phyloP scores from a whole-genome alignment of 2,797 vertebrate genomes.

The Todus mexicanus region DNA sequence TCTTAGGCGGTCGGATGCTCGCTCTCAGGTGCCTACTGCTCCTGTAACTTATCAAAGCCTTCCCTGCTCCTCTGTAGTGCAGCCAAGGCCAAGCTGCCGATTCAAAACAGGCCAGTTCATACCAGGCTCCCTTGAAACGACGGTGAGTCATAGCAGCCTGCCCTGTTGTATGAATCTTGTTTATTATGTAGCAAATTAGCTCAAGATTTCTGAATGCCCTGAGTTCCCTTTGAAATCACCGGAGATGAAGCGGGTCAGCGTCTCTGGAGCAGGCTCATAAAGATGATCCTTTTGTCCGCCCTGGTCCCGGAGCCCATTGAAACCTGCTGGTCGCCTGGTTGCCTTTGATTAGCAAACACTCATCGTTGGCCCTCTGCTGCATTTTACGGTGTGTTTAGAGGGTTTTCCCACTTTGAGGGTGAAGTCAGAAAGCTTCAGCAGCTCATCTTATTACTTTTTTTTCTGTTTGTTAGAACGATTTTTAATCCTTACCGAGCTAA shows the following conservation, averaged over 20 bases:
- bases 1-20: background rate
- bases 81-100: constrained; percentile 7
- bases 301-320: constrained; percentile 2
- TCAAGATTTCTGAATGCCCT: constrained; percentile 30
- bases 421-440: background rate
- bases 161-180: constrained; percentile 24
- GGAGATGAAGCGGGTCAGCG: background rate
- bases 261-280: constrained; percentile 17
- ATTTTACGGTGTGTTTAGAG: background rate
- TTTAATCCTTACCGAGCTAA: background rate
- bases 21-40: constrained; percentile 33
- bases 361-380: background rate
- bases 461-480: background rate
- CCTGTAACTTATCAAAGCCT: constrained; percentile 39
- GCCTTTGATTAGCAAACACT: background rate
- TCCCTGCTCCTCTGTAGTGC: constrained; percentile 25
- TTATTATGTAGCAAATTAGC: constrained; percentile 52
- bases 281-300: constrained; percentile 25
- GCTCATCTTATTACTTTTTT: background rate
- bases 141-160: constrained; percentile 14
- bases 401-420: background rate
- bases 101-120: constrained; percentile 27
- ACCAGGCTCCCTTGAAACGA: background rate
- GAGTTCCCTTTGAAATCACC: constrained; percentile 20
- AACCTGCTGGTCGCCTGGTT: background rate